Percentiles rank a stretch among this genome's conserved stretches.
These are phyloP conservation scores for Chrysemys picta DNA, from an alignment of 2,113 vertebrate species.

Conservation along the genomic window DNA sequence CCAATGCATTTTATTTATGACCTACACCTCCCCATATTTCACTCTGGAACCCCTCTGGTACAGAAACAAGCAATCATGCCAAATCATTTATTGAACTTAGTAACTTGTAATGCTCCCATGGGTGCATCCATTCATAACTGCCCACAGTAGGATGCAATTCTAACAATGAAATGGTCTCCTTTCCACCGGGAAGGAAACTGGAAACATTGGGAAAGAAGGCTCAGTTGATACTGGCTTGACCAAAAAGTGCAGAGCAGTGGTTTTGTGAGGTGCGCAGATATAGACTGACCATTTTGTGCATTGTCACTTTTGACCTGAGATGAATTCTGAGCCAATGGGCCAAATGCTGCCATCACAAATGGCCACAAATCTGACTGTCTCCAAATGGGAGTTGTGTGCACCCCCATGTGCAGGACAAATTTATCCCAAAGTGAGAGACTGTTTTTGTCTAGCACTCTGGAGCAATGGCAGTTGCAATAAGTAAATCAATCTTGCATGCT, in stretches of 20 bases:
- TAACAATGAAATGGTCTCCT: too few species aligned
- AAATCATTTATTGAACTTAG: not conserved
- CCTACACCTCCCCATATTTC: not conserved
- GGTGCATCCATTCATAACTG: not conserved
- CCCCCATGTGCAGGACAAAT: not conserved
- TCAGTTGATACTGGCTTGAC: fast-evolving
- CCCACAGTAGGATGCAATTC: not conserved
- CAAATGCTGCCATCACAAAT: not conserved
- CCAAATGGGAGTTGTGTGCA: not conserved
- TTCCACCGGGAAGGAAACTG: not conserved
- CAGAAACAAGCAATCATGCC: not conserved
- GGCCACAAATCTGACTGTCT: not conserved
- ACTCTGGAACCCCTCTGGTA: not conserved
- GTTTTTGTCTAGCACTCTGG: not conserved
- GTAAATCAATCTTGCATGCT: not conserved
- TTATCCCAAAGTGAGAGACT: too few species aligned
- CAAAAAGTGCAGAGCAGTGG: fast-evolving
- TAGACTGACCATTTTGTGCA: fast-evolving
- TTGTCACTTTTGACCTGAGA: fast-evolving
- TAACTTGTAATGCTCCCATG: not conserved
- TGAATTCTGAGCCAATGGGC: not conserved
- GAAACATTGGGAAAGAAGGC: fast-evolving
- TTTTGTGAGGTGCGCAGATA: fast-evolving
- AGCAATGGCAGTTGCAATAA: not conserved
- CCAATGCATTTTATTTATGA: fast-evolving